These are phyloP conservation scores for Aegotheles bennettii DNA, from an alignment of 2,113 vertebrate species.

Conservation along the genomic window DNA sequence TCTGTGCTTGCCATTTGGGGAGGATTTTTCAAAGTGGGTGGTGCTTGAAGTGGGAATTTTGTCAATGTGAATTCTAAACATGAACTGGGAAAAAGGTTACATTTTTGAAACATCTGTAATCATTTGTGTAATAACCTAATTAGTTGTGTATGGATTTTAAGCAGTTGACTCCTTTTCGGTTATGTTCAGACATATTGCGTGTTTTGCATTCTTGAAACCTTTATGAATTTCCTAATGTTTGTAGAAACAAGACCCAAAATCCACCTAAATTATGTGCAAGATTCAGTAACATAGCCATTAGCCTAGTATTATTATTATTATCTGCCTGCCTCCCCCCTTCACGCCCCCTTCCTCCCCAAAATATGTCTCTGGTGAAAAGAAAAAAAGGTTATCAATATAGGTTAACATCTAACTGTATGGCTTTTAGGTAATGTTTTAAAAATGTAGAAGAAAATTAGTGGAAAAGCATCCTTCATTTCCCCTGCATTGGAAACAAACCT, in stretches of 20 bases:
- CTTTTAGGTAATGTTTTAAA: background rate
- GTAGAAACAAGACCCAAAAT: conserved; percentile 1
- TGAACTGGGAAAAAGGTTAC: conserved; percentile 33
- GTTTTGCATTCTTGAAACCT: conserved; percentile 37
- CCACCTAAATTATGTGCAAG: background rate
- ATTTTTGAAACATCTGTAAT: conserved; percentile 66
- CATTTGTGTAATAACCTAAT: conserved; percentile 54
- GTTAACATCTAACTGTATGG: background rate
- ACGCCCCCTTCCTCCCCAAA: too few species aligned
- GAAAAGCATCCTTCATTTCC: background rate
- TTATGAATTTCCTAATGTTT: conserved; percentile 3
- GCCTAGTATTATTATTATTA: background rate
- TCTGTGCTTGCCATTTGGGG: background rate
- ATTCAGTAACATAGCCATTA: background rate
- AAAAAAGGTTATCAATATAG: background rate
- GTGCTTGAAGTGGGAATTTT: background rate
- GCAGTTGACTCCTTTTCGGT: conserved; percentile 36
- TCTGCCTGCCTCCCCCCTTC: background rate
- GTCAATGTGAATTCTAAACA: background rate
- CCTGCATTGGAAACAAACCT: background rate
- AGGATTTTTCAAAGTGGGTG: background rate
- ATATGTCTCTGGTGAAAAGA: background rate
- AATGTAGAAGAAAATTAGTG: background rate
- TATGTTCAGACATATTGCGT: background rate
- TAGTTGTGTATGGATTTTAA: conserved; percentile 55